Evolutionary conservation across 2,113 vertebrate genomes (phyloP), one percentile per base, ranked within the genome.

Genomic region (Sinosuthora webbiana): DNA sequence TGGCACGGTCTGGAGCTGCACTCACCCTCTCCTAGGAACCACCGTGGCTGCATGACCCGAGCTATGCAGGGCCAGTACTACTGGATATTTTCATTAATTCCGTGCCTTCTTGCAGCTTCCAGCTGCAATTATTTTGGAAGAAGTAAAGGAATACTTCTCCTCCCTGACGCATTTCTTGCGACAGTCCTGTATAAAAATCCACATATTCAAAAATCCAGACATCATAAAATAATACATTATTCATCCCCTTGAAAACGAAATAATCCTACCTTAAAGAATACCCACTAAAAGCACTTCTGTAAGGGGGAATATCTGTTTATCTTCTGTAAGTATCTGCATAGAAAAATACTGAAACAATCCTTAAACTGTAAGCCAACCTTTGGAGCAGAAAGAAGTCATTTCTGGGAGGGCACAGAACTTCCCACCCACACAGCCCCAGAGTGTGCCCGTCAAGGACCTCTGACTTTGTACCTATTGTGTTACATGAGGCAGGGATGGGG

Each of bases 351-450:
- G 56, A 95, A 97, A 97, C 23, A 42, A 95, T 95, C 94, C 91
- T 94, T 94, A 91, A 96, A 85, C 53, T 93, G 56, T 71, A 90
- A 96, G 96, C 89, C 95, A 96, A 94, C 92, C 93, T 92, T 95
- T 93, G 76, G 82, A 96, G 94, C 76, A 93, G 71, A 90, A 65
- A 73, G 85, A 93, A 96, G 77, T 89, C 90, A n/a, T 47, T 91
- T 97, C 83, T 97, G 90, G 93, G 97, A 97, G 95, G 89, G 95
- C 97, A 96, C 79, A 97, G 89, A 84, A 82, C 92, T 97, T 98
- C 97, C 97, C 97, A 98, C 98, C 97, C 98, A 98, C 97, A 98
- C 92, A 89, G 93, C 93, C 84, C 89, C 92, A 97, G 97, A 93
- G 74, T 18, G 77, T 95, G 89, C 71, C 53, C 59, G 18, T 96